Evolutionary conservation across 1,140 invertebrate genomes (phyloP).

Genomic region (Leptopilina boulardi): DNA sequence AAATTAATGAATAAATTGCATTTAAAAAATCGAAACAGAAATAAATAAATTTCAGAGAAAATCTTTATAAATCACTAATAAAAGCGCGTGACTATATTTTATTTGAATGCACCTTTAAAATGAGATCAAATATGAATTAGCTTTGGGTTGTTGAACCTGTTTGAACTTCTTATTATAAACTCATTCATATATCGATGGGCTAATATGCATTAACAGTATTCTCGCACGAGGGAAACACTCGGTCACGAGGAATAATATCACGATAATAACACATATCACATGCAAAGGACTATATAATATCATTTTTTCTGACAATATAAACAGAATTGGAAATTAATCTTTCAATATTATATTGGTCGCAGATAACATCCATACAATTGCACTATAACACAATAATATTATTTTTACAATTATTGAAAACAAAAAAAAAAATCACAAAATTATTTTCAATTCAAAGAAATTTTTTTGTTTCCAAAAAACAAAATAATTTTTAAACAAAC

Average conservation of each 20-base stretch:
- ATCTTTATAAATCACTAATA: neutral
- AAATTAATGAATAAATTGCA: no score
- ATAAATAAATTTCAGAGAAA: neutral
- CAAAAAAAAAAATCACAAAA: neutral
- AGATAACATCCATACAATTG: neutral
- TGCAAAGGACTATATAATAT: neutral
- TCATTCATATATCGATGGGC: neutral
- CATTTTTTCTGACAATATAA: neutral
- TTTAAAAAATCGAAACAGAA: no score
- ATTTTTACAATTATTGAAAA: neutral
- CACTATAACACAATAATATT: neutral
- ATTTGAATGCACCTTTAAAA: neutral
- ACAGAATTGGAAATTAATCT: neutral
- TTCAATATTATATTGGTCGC: neutral
- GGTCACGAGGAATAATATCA: neutral
- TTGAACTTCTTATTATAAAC: conserved; percentile 14
- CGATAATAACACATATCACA: conserved; percentile 17
- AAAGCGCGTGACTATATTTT: conserved; percentile 23
- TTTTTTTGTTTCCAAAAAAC: no score
- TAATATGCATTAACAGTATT: neutral
- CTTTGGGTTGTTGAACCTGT: conserved; percentile 11
- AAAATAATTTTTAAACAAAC: no score
- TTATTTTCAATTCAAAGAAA: no score
- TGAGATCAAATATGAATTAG: conserved; percentile 15
- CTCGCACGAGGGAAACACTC: neutral